phyloP scores from a whole-genome alignment of 2,797 vertebrate genomes.

The Phalanger gymnotis region DNA sequence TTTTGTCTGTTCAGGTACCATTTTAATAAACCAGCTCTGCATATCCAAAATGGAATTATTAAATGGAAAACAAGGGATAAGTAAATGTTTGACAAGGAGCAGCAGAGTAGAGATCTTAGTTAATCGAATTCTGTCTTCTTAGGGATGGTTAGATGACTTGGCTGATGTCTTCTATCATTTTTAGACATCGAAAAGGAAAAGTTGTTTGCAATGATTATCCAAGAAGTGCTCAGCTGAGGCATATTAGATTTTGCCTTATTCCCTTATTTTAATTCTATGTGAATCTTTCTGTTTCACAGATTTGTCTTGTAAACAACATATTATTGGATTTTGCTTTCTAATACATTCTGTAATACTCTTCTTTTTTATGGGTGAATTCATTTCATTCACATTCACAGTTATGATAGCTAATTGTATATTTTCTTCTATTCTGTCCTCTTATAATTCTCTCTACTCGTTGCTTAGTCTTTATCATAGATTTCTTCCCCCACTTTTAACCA shows the following conservation, averaged over 20 bases:
- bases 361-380: too few species aligned
- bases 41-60: slow-evolving; percentile 35
- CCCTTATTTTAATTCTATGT: too few species aligned
- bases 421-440: not conserved
- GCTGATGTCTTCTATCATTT: not conserved
- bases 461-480: not conserved
- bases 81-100: not conserved
- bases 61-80: not conserved
- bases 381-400: not conserved
- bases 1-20: slow-evolving; percentile 31
- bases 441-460: not conserved
- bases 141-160: not conserved
- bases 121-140: not conserved
- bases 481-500: not conserved
- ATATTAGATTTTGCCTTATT: too few species aligned
- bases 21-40: slow-evolving; percentile 43
- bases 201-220: not conserved
- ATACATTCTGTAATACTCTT: too few species aligned
- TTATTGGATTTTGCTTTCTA: too few species aligned
- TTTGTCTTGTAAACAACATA: too few species aligned
- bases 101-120: not conserved
- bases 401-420: not conserved
- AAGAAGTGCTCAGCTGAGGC: too few species aligned
- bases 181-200: not conserved
- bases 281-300: too few species aligned